phyloP scores from a whole-genome alignment of 2,797 vertebrate genomes.

The Ficedula albicollis region DNA sequence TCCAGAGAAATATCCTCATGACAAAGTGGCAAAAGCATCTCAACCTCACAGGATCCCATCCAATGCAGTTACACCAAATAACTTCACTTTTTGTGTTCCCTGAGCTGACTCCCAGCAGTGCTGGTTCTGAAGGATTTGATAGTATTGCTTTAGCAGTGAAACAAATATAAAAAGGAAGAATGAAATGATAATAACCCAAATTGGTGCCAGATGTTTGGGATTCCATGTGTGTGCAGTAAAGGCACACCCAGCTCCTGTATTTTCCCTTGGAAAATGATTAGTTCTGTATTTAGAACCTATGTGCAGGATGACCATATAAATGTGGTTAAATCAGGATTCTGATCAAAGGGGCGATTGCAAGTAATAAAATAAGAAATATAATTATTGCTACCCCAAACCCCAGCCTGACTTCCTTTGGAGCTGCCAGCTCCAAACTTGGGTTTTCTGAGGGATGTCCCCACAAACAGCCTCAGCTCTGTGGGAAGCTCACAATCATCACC shows the following conservation, averaged over 20 bases:
- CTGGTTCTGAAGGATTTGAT: not conserved
- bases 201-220: conserved; percentile 18
- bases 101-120: not conserved
- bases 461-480: not conserved
- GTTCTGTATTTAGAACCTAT: not conserved
- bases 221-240: conserved; percentile 12
- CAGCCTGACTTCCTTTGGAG: not conserved
- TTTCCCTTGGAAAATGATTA: not conserved
- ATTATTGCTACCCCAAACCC: conserved; percentile 7
- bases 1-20: not conserved
- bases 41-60: not conserved
- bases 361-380: conserved; percentile 55
- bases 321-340: conserved; percentile 46
- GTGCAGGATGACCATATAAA: conserved; percentile 36
- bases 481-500: not conserved
- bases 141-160: not conserved
- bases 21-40: not conserved
- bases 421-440: not conserved
- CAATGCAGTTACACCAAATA: not conserved
- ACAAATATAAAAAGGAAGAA: conserved; percentile 26
- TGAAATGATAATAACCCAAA: conserved; percentile 37
- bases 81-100: not conserved
- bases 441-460: not conserved
- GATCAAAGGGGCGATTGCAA: conserved; percentile 47
- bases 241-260: not conserved